Evolutionary conservation across 2,113 vertebrate genomes (phyloP), one percentile per base, ranked within the genome.

Genomic region (Microcebus murinus): DNA sequence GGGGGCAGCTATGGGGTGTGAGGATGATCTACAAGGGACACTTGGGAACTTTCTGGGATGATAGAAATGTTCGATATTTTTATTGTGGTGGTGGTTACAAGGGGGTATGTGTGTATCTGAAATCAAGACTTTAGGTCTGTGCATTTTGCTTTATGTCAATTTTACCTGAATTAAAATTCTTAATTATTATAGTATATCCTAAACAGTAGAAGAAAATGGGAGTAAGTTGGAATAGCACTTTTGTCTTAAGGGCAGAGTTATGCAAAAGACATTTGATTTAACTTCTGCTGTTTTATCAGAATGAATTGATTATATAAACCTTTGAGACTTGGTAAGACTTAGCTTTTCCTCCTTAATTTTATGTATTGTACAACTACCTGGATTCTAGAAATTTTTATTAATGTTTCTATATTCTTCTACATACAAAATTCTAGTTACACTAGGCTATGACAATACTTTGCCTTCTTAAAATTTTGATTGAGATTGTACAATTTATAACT

Each of bases 141-240:
- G 6, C 25, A 73, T 82, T 57, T 95, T 34, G 59, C 18, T 71
- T 20, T 76, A 45, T n/a, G 10, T 48, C 5, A 70, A 36, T 87
- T 76, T 90, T 86, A 68, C 34, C 20, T 87, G 34, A 90, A 48
- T 79, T 67, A 92, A 95, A 79, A 80, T 85, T 92, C 42, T 86
- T 48, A 42, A 77, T 55, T 96, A 93, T 77, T 59, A 61, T n/a
- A 20, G 8, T 48, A 31, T 68, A 68, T 81, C 14, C 29, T 74
- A 71, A 87, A 70, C 87, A 29, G 9, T n/a, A 31, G 2, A 87
- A 34, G 34, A 79, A 82, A 59, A 39, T 65, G 17, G 9, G 25
- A 83, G 0, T 71, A 71, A 86, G 18, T 81, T 48, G 87, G 13
- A 77, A 87, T 91, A 71, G 34, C 9, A 39, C 48, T 36, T 84